Conservation (phyloP, 1,140 invertebrate genomes). For the Drosophila gunungcola region DNA sequence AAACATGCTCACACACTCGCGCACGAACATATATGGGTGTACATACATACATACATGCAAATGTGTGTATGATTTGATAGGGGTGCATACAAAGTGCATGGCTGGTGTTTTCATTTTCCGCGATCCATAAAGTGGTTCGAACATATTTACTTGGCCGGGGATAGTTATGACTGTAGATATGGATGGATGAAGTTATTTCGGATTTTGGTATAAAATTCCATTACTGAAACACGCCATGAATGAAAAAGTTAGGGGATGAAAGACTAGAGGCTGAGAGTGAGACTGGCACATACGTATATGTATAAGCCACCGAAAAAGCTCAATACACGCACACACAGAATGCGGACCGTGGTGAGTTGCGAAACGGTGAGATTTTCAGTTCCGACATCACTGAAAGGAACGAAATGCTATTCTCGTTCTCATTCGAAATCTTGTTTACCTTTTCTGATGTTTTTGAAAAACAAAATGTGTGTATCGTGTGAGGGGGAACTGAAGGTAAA, state of each 20-base stretch:
- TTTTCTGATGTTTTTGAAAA: constrained; percentile 6
- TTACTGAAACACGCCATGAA: constrained; percentile 78
- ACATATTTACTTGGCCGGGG: constrained; percentile 10
- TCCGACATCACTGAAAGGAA: constrained; percentile 34
- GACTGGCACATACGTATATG: constrained; percentile 6
- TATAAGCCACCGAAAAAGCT: constrained; percentile 38
- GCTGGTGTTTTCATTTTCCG: constrained; percentile 13
- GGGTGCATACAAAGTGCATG: constrained; percentile 45
- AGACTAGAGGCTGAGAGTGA: constrained; percentile 10
- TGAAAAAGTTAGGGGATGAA: constrained; percentile 78
- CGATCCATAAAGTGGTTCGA: constrained; percentile 3
- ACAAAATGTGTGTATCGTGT: neutral
- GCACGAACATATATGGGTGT: constrained; percentile 8
- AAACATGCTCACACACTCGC: constrained; percentile 31
- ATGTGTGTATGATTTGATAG: neutral
- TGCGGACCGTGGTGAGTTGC: constrained; percentile 34
- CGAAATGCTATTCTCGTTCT: neutral
- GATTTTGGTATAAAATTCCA: constrained; percentile 71
- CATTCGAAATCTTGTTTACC: constrained; percentile 24
- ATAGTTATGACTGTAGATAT: constrained; percentile 10
- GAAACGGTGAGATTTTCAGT: constrained; percentile 34
- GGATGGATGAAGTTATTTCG: constrained; percentile 38
- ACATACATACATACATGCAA: constrained; percentile 1
- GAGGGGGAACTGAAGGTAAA: no score
- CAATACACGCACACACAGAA: constrained; percentile 6